Base-by-base conservation (phyloP, 1,140 invertebrate genomes). In the Dinothrombium tinctorium region DNA sequence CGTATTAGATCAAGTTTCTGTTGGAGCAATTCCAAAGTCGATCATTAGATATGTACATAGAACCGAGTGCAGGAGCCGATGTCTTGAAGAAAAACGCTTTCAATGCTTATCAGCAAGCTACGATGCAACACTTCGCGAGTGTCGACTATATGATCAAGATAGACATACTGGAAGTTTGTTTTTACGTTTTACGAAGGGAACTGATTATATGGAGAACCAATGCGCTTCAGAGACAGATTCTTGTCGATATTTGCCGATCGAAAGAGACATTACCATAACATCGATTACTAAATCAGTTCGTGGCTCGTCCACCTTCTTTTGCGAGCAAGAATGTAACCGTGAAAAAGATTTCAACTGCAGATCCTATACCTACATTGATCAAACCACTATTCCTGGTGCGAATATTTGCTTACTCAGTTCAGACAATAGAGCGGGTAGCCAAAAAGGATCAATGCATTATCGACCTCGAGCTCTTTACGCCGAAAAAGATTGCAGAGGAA, bases 201-300 rank as follows among this genome's bases (percentile, higher is more conserved):
- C 56, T 5, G 61, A 66, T 48, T 66, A 65, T 46, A 49, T 66
- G 47, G 64, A 66, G 48, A 66, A 66, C 47, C 63, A 65, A 49
- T 66, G 64, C 45, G 55, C 54, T 28, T 5, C n/a, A 32, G 39
- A 41, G 29, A 25, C 26, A 4, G 19, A 23, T 15, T 15, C 37
- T 12, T 43, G 46, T 41, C 20, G 37, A 23, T 47, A 45, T 37
- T 20, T 35, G 37, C 17, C 46, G 9, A 47, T 47, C 24, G 46
- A 47, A 37, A 29, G 46, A 9, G 46, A 47, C 23, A 41, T 47
- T 20, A 41, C 45, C 14, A 47, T 47, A 19, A 29, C 41, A 54
- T 53, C 47, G 35, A 56, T 55, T 11, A 61, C 62, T 44, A 63
- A 63, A 51, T 50, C 56, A 3, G 50, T 63, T 17, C 47, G 49